phyloP scores from a whole-genome alignment of 1,140 invertebrate species.

The Heliothis subflexa region DNA sequence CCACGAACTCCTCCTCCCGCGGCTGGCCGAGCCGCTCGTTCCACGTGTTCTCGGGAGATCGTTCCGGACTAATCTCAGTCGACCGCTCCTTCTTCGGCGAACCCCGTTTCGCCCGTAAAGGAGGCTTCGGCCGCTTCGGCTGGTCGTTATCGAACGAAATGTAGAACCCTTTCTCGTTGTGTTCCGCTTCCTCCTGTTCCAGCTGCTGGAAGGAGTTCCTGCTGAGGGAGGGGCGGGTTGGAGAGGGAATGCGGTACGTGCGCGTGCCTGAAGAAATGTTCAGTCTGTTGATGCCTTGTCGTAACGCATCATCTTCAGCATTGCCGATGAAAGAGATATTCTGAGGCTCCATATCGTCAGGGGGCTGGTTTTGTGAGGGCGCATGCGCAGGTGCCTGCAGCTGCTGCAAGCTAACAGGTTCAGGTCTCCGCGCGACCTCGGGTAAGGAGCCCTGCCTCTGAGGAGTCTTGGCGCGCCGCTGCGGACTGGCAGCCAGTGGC shows the following conservation, averaged over 20 bases:
- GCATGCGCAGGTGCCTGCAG: slow-evolving; percentile 84
- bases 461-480: slow-evolving; percentile 71
- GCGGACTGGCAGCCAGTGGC: slow-evolving; percentile 68
- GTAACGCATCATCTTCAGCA: slow-evolving; percentile 86
- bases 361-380: slow-evolving; percentile 86
- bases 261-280: slow-evolving; percentile 95
- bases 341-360: slow-evolving; percentile 95
- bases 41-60: slow-evolving; percentile 72
- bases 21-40: slow-evolving; percentile 53
- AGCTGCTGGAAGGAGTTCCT: slow-evolving; percentile 90
- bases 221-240: slow-evolving; percentile 91
- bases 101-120: slow-evolving; percentile 91
- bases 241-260: slow-evolving; percentile 95
- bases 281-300: slow-evolving; percentile 89
- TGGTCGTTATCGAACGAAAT: slow-evolving; percentile 96
- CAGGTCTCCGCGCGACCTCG: slow-evolving; percentile 61
- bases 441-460: slow-evolving; percentile 74
- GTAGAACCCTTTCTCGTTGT: slow-evolving; percentile 96
- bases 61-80: slow-evolving; percentile 75
- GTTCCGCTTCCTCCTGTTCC: slow-evolving; percentile 80
- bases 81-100: slow-evolving; percentile 91
- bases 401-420: slow-evolving; percentile 79
- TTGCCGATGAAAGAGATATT: slow-evolving; percentile 96
- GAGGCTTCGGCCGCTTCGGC: slow-evolving; percentile 95
- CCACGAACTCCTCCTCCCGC: slow-evolving; percentile 62